phyloP scores from a whole-genome alignment of 2,888 invertebrate genomes.

The Lithophane leautieri region DNA sequence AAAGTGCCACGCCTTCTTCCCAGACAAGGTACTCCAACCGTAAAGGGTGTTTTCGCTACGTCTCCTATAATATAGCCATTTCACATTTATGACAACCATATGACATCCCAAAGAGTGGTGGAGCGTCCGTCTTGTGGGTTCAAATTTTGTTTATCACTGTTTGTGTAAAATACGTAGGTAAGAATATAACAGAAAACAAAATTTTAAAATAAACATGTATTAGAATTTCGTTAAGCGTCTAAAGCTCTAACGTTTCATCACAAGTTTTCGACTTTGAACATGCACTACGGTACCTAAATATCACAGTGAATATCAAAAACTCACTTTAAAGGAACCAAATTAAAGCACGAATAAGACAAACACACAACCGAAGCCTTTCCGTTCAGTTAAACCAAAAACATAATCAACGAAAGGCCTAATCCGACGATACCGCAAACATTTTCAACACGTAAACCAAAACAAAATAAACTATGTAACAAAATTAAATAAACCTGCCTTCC shows the following conservation, averaged over 20 bases:
- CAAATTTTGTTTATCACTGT: not conserved
- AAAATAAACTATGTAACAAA: constrained; percentile 33
- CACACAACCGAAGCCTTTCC: not conserved
- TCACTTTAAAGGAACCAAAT: not conserved
- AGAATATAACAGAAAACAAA: too few species aligned
- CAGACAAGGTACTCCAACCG: not conserved
- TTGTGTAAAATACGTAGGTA: not conserved
- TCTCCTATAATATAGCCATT: not conserved
- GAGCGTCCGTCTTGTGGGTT: constrained; percentile 1
- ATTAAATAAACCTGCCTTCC: constrained; percentile 35
- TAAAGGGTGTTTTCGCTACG: not conserved
- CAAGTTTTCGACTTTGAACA: not conserved
- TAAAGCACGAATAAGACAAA: not conserved
- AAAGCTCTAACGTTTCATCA: not conserved
- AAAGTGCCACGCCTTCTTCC: not conserved
- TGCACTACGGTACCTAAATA: not conserved
- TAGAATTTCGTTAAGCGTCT: not conserved
- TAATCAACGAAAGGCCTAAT: constrained; percentile 26
- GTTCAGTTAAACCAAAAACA: constrained; percentile 20
- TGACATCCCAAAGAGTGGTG: constrained; percentile 7
- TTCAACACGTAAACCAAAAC: constrained; percentile 28
- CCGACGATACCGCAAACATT: constrained; percentile 30
- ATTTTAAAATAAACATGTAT: not conserved
- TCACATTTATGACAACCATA: constrained; percentile 18
- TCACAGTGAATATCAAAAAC: not conserved